Evolutionary conservation across 2,888 invertebrate species (phyloP).

Genomic region (Drosophila anomelani): DNA sequence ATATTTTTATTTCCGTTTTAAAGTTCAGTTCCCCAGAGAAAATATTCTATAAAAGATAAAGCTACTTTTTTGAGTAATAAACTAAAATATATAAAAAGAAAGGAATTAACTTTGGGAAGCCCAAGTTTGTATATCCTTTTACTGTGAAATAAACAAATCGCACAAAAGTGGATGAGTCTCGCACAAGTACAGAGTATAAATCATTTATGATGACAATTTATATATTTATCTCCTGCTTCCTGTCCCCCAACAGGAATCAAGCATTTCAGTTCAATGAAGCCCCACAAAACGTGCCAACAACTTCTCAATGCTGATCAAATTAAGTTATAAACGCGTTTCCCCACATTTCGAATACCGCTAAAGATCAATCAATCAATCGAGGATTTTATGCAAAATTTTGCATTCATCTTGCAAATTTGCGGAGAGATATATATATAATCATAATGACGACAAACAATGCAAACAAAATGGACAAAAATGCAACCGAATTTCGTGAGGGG

Average conservation of each 20-base stretch:
- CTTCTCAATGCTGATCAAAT: constrained; percentile 26
- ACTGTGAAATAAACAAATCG: no score
- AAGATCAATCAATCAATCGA: constrained; percentile 34
- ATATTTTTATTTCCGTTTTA: no score
- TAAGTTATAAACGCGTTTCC: constrained; percentile 28
- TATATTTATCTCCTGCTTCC: not conserved
- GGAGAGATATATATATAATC: not conserved
- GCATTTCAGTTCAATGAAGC: not conserved
- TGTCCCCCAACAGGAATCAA: not conserved
- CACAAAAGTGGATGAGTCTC: not conserved
- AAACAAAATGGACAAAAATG: constrained; percentile 25
- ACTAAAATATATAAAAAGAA: not conserved
- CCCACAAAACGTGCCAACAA: not conserved
- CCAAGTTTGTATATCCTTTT: no score
- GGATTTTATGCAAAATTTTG: constrained; percentile 40
- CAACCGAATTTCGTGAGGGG: constrained; percentile 29
- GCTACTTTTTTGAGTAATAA: not conserved
- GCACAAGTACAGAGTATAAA: not conserved
- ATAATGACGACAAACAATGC: constrained; percentile 29
- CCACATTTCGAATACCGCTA: constrained; percentile 2
- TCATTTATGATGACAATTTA: not conserved
- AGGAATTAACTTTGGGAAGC: no score
- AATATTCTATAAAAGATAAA: no score
- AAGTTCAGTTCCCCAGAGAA: no score
- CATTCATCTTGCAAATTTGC: constrained; percentile 22